These are phyloP conservation scores for Echinops telfairi DNA, from an alignment of 2,113 vertebrate species.

Conservation along the genomic window DNA sequence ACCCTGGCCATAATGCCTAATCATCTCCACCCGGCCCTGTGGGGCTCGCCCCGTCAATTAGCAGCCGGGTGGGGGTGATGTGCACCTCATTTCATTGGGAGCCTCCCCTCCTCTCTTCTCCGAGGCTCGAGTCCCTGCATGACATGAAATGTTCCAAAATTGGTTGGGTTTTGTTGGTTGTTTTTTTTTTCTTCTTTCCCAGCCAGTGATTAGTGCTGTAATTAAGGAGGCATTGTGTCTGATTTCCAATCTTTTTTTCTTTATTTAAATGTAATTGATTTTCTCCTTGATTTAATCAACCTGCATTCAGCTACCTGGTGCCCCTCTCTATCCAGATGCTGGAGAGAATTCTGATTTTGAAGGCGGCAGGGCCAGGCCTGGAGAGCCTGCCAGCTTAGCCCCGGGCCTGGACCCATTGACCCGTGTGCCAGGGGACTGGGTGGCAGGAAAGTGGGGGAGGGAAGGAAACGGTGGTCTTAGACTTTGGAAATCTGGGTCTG, in stretches of 20 bases:
- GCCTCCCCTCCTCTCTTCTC: slow-evolving; percentile 39
- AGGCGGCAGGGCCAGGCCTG: background rate
- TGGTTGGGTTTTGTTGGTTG: background rate
- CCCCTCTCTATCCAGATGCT: slow-evolving; percentile 30
- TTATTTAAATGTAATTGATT: slow-evolving; percentile 85
- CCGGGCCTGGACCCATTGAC: background rate
- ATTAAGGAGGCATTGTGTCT: slow-evolving; percentile 83
- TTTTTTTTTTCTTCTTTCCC: slow-evolving; percentile 21
- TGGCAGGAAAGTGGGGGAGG: background rate
- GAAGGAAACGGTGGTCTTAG: background rate
- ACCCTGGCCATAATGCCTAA: background rate
- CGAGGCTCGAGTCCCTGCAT: slow-evolving; percentile 15
- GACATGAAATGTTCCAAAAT: slow-evolving; percentile 73
- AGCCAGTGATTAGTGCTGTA: slow-evolving; percentile 77
- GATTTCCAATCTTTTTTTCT: slow-evolving; percentile 82
- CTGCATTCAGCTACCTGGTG: slow-evolving; percentile 51
- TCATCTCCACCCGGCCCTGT: slow-evolving; percentile 49
- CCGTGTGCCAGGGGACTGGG: background rate
- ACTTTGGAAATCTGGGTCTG: background rate
- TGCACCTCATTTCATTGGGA: slow-evolving; percentile 76
- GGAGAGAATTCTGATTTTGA: background rate
- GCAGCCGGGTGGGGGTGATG: slow-evolving; percentile 68
- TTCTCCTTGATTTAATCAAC: slow-evolving; percentile 80
- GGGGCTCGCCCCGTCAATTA: slow-evolving; percentile 67
- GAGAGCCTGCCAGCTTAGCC: background rate